Evolutionary conservation across 2,888 invertebrate species (phyloP).

Genomic region (Drosophila multiciliata): DNA sequence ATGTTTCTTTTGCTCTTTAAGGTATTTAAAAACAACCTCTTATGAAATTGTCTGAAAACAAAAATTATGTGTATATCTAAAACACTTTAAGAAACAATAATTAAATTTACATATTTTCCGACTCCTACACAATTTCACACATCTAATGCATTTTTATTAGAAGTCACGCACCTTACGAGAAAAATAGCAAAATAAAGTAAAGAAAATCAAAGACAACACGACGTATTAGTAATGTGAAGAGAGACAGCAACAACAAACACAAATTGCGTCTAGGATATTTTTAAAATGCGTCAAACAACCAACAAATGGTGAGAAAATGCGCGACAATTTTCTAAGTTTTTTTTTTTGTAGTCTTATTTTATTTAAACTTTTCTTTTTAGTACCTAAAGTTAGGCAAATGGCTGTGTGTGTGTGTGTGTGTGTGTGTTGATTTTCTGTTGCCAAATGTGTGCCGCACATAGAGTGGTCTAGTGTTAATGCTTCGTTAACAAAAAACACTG

Average conservation of each 20-base stretch:
- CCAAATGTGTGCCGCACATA: constrained; percentile 76
- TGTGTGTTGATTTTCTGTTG: constrained; percentile 31
- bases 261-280: constrained; percentile 71
- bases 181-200: constrained; percentile 15
- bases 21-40: not conserved
- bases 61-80: constrained; percentile 7
- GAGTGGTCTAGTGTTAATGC: constrained; percentile 80
- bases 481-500: constrained; percentile 65
- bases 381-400: constrained; percentile 57
- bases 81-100: constrained; percentile 5
- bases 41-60: constrained; percentile 1
- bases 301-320: constrained; percentile 41
- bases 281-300: constrained; percentile 74
- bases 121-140: constrained; percentile 50
- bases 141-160: constrained; percentile 74
- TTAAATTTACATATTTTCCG: constrained; percentile 1
- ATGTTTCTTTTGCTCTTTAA: not conserved
- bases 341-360: constrained; percentile 46
- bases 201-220: constrained; percentile 62
- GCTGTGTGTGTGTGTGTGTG: constrained; percentile 20
- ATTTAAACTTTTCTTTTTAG: constrained; percentile 22
- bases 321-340: constrained; percentile 55
- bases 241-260: constrained; percentile 35
- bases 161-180: constrained; percentile 67
- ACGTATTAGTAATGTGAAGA: constrained; percentile 71